Percentiles rank a stretch among this genome's conserved stretches.
phyloP scores from a whole-genome alignment of 2,797 vertebrate genomes.

The Choloepus didactylus region DNA sequence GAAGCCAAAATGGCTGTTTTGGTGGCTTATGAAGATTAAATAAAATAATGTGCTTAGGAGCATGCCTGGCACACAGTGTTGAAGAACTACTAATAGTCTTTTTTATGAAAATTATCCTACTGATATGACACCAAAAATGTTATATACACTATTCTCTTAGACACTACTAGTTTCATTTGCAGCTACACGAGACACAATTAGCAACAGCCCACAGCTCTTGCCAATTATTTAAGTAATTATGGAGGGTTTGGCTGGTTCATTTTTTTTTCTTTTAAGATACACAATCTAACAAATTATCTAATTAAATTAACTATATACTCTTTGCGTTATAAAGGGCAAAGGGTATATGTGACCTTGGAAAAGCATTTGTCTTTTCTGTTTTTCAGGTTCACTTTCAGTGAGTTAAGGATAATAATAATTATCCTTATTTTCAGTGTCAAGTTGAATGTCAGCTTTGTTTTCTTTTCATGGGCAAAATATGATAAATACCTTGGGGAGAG shows the following conservation, averaged over 20 bases:
- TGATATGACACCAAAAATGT: background rate
- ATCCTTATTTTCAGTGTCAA: slow-evolving; percentile 7
- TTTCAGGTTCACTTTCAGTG: background rate
- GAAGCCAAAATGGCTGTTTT: background rate
- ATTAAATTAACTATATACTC: background rate
- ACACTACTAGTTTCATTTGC: background rate
- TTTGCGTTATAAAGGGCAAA: background rate
- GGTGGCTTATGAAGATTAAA: background rate
- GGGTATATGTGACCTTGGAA: background rate
- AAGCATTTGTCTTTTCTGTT: background rate
- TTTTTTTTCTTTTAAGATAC: background rate
- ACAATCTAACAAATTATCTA: background rate
- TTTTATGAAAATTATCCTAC: background rate
- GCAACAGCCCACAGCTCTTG: background rate
- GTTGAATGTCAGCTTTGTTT: slow-evolving; percentile 7
- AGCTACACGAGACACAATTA: background rate
- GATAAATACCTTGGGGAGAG: background rate
- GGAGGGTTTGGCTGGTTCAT: background rate
- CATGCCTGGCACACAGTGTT: background rate
- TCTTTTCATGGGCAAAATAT: background rate
- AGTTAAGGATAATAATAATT: background rate
- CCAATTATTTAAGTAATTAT: background rate
- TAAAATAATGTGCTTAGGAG: background rate
- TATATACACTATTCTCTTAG: background rate
- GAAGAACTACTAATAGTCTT: background rate